Evolutionary conservation across 2,888 invertebrate genomes (phyloP).

Genomic region (Tipula lateralis): DNA sequence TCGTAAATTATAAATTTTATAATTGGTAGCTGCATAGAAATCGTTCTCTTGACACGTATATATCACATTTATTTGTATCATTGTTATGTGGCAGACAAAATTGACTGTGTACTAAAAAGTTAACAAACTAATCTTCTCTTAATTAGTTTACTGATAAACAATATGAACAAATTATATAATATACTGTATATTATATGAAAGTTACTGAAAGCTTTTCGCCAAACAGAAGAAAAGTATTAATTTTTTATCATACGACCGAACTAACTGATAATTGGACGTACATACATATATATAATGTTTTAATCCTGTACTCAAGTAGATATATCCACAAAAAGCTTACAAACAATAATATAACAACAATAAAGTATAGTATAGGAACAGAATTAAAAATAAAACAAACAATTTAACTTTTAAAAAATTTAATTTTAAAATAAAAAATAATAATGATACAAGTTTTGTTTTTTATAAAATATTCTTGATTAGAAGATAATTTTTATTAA

Average conservation of each 20-base stretch:
- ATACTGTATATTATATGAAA: neutral
- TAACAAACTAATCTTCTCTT: neutral
- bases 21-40: neutral
- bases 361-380: neutral
- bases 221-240: neutral
- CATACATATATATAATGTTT: too few relatives aligned
- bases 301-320: neutral
- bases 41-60: neutral
- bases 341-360: neutral
- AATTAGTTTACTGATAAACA: neutral
- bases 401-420: neutral
- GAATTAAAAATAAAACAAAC: neutral
- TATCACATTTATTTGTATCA: neutral
- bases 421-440: neutral
- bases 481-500: conserved; percentile 5
- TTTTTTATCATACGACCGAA: neutral
- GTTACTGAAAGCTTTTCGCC: neutral
- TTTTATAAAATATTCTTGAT: neutral
- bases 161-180: too few relatives aligned
- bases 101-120: neutral
- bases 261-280: neutral
- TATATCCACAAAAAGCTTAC: neutral
- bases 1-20: neutral
- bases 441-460: neutral
- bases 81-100: neutral